Conservation (phyloP, 2,113 vertebrate genomes). For the Melanostigma gelatinosum region DNA sequence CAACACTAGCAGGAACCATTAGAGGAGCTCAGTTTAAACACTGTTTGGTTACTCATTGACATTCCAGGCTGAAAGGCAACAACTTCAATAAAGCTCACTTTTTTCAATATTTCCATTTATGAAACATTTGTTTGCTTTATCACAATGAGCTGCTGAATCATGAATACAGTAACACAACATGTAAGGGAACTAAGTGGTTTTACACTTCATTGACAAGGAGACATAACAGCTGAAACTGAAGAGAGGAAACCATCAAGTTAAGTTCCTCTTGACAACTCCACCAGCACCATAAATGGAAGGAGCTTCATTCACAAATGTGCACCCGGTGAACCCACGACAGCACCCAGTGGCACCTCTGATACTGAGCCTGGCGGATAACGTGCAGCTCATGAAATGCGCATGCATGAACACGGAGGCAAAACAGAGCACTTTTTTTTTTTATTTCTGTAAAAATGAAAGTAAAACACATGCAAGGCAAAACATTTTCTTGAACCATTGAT, state of each 20-base stretch:
- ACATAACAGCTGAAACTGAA: constrained; percentile 37
- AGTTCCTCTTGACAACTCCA: constrained; percentile 53
- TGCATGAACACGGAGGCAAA: background rate
- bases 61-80: constrained; percentile 31
- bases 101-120: constrained; percentile 24
- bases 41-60: constrained; percentile 33
- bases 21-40: constrained; percentile 4
- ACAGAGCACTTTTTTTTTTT: background rate
- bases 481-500: background rate
- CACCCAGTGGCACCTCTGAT: background rate
- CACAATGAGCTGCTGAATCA: constrained; percentile 1
- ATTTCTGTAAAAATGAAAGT: background rate
- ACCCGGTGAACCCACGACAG: constrained; percentile 45
- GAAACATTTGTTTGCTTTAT: constrained; percentile 7
- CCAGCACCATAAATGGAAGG: constrained; percentile 70
- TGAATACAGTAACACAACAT: background rate
- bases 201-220: constrained; percentile 47
- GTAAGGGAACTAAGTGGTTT: constrained; percentile 11
- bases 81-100: constrained; percentile 24
- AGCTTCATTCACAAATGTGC: constrained; percentile 76
- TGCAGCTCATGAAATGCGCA: constrained; percentile 6
- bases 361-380: background rate
- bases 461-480: background rate
- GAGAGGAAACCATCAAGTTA: constrained; percentile 53
- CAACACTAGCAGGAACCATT: constrained; percentile 33